Evolutionary conservation across 2,888 invertebrate genomes (phyloP), one percentile per base, ranked within the genome.

Genomic region (Athalia rosae): DNA sequence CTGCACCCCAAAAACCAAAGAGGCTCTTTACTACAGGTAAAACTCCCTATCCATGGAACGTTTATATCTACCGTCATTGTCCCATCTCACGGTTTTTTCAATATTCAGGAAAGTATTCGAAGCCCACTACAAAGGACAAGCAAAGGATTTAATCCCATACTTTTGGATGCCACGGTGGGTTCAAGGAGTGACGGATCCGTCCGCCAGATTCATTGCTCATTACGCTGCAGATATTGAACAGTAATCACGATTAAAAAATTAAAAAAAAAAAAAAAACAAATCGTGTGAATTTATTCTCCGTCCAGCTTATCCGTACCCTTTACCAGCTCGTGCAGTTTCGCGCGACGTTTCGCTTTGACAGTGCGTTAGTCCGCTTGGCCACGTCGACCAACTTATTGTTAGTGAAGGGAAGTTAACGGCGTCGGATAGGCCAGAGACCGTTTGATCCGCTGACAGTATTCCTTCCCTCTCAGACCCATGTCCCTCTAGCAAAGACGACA

Each of bases 131-230:
- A 90, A 91, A 0, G 92, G 92, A 1, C 92, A 93, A 83, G 92
- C 90, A 1, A 87, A 92, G 76, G 91, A 91, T 83, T 93, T 95
- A 78, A 92, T 93, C 63, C 95, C 95, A 0, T 94, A 94, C 84
- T 95, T 92, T 84, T 95, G 95, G 95, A 95, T 95, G 95, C 95
- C 95, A 0, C 92, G 93, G 84, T 95, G 95, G 95, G 93, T 93
- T 0, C 87, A 89, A 69, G 92, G 93, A 81, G 92, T 94, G 0
- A 90, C 92, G 0, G 95, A 95, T 89, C 95, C 95, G 11, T 95
- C 95, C 0, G 95, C 95, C 0, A 91, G 95, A 83, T 95, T 95
- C 86, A 94, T 95, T 79, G 92, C 93, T 83, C 95, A 95, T 90
- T 95, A 95, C 85, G 92, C 92, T 63, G 93, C 94, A 66, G 89